These are phyloP conservation scores for Leptinotarsa rubiginosa DNA, from an alignment of 2,888 invertebrate genomes.

Conservation along the genomic window DNA sequence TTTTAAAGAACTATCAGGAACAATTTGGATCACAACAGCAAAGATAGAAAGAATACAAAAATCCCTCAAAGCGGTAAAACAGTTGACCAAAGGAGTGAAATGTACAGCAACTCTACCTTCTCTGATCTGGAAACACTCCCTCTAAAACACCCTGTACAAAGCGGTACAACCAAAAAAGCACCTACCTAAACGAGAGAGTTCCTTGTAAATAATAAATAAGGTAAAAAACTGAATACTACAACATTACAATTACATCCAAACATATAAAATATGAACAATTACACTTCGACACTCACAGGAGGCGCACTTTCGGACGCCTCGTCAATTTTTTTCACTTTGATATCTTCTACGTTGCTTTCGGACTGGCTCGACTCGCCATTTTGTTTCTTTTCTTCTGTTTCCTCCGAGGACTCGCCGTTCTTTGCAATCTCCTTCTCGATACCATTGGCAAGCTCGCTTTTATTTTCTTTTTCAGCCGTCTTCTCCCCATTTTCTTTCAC, in stretches of 20 bases:
- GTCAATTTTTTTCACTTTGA: slow-evolving; percentile 71
- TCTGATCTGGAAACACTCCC: slow-evolving; percentile 15
- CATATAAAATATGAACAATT: slow-evolving; percentile 48
- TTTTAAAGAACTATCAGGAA: slow-evolving; percentile 41
- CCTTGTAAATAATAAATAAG: slow-evolving; percentile 36
- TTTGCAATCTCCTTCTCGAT: slow-evolving; percentile 47
- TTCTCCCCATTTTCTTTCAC: slow-evolving; percentile 29
- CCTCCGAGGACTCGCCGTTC: slow-evolving; percentile 39
- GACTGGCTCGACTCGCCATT: slow-evolving; percentile 46
- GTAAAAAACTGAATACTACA: slow-evolving; percentile 48
- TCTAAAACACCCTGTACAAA: slow-evolving; percentile 31
- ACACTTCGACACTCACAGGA: slow-evolving; percentile 55
- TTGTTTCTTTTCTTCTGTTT: slow-evolving; percentile 45
- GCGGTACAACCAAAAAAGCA: slow-evolving; percentile 34
- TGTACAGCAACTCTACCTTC: slow-evolving; percentile 14
- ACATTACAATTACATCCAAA: slow-evolving; percentile 48
- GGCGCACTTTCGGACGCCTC: slow-evolving; percentile 54
- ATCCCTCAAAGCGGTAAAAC: slow-evolving; percentile 12
- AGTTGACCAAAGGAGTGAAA: slow-evolving; percentile 8
- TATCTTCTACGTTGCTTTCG: slow-evolving; percentile 62
- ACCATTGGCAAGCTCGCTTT: slow-evolving; percentile 65
- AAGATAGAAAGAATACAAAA: slow-evolving; percentile 18
- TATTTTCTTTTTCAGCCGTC: slow-evolving; percentile 63
- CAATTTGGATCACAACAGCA: slow-evolving; percentile 45
- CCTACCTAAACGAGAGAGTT: slow-evolving; percentile 28